phyloP scores from a whole-genome alignment of 2,797 vertebrate species.

The Danio jaintianensis region DNA sequence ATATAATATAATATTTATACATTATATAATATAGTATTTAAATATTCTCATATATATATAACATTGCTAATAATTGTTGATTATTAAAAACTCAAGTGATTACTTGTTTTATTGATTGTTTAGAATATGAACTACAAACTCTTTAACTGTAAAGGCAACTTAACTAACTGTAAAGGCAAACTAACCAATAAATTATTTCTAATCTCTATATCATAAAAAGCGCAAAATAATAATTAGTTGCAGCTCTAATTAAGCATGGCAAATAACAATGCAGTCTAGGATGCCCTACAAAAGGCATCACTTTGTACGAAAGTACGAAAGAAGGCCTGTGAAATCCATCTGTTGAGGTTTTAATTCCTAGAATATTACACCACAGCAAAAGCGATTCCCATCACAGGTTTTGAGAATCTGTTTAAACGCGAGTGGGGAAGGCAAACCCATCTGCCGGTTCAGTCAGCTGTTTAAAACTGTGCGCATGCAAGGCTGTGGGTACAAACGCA shows the following conservation, averaged over 20 bases:
- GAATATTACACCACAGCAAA: conserved; percentile 27
- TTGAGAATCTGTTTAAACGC: conserved; percentile 20
- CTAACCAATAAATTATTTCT: too few relatives aligned
- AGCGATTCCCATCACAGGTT: conserved; percentile 29
- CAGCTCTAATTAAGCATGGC: neutral
- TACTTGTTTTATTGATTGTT: too few relatives aligned
- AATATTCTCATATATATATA: too few relatives aligned
- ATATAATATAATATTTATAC: too few relatives aligned
- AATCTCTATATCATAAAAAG: too few relatives aligned
- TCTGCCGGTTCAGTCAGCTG: conserved; percentile 35
- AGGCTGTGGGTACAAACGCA: conserved; percentile 5
- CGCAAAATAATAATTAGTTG: neutral
- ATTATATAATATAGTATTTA: too few relatives aligned
- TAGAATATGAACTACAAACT: too few relatives aligned
- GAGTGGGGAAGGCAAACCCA: conserved; percentile 20
- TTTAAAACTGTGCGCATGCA: conserved; percentile 10
- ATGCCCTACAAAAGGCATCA: conserved; percentile 6
- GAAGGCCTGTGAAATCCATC: conserved; percentile 32
- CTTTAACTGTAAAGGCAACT: too few relatives aligned
- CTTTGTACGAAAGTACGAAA: neutral
- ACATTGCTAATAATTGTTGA: too few relatives aligned
- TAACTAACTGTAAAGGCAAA: too few relatives aligned
- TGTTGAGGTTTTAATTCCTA: conserved; percentile 9
- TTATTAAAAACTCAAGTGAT: too few relatives aligned
- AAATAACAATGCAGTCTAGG: neutral